Evolutionary conservation across 1,140 invertebrate species (phyloP).

Genomic region (Hylyphantes graminicola): DNA sequence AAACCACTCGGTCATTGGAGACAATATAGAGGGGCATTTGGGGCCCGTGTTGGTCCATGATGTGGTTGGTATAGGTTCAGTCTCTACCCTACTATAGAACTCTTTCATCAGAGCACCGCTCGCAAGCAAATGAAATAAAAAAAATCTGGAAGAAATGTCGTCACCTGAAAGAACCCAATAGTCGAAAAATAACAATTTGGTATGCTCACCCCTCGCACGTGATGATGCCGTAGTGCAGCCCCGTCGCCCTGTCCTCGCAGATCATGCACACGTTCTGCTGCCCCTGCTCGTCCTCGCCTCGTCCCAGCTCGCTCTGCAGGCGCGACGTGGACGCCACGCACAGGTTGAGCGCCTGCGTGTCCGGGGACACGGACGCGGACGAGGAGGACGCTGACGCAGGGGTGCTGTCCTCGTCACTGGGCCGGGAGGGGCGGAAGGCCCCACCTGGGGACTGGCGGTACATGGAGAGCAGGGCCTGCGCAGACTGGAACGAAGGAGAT

Average conservation of each 20-base stretch:
- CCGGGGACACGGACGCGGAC: conserved; percentile 9
- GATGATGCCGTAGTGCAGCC: conserved; percentile 97
- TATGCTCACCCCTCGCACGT: conserved; percentile 89
- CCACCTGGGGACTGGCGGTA: neutral
- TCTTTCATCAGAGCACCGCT: too few relatives aligned
- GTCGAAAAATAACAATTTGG: too few relatives aligned
- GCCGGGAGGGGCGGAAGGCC: conserved; percentile 35
- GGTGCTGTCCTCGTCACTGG: conserved; percentile 7
- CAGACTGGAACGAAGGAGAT: conserved; percentile 14
- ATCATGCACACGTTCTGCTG: conserved; percentile 98
- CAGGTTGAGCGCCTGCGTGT: conserved; percentile 55
- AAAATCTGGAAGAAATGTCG: too few relatives aligned
- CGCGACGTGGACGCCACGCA: conserved; percentile 70
- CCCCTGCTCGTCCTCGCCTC: conserved; percentile 69
- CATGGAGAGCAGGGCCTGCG: conserved; percentile 26
- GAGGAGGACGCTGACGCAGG: neutral
- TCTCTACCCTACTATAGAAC: too few relatives aligned
- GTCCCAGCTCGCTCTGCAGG: conserved; percentile 8
- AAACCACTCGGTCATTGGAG: too few relatives aligned
- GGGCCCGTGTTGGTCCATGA: too few relatives aligned
- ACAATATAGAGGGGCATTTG: too few relatives aligned
- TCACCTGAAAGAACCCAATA: too few relatives aligned
- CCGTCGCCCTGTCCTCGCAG: conserved; percentile 95
- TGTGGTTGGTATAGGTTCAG: too few relatives aligned
- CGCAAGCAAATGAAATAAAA: too few relatives aligned